These are phyloP conservation scores for Nicator chloris DNA, from an alignment of 2,113 vertebrate genomes.

Conservation along the genomic window DNA sequence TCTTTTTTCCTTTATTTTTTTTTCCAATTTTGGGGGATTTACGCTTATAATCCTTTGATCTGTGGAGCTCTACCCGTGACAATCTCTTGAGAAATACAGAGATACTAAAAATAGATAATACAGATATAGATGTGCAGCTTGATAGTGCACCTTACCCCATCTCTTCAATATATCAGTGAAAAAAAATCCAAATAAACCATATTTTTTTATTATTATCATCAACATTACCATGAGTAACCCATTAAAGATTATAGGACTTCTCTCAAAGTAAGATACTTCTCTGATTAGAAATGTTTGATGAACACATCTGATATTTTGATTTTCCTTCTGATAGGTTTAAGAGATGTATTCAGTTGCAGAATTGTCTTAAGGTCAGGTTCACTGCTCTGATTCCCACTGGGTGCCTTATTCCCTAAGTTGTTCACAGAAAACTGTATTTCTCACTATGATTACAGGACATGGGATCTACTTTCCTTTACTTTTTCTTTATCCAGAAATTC, in stretches of 20 bases:
- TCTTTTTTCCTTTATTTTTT: neutral
- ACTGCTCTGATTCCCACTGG: neutral
- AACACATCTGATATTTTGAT: neutral
- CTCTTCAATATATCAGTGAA: neutral
- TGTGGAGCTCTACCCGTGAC: neutral
- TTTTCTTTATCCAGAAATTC: neutral
- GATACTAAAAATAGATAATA: neutral
- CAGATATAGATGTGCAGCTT: neutral
- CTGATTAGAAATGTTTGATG: neutral
- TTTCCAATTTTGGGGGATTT: neutral
- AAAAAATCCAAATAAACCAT: neutral
- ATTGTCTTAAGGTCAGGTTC: neutral
- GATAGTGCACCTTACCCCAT: neutral
- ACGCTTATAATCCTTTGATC: neutral
- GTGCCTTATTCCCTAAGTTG: neutral
- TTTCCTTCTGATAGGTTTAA: neutral
- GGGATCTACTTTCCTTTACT: neutral
- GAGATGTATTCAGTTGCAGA: neutral
- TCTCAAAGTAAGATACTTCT: neutral
- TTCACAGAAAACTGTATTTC: neutral
- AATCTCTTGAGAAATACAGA: neutral
- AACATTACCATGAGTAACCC: neutral
- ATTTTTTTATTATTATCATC: neutral
- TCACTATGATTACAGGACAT: neutral
- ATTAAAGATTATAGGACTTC: neutral